Conservation (phyloP, 1,140 invertebrate species). For the Sitophilus oryzae region DNA sequence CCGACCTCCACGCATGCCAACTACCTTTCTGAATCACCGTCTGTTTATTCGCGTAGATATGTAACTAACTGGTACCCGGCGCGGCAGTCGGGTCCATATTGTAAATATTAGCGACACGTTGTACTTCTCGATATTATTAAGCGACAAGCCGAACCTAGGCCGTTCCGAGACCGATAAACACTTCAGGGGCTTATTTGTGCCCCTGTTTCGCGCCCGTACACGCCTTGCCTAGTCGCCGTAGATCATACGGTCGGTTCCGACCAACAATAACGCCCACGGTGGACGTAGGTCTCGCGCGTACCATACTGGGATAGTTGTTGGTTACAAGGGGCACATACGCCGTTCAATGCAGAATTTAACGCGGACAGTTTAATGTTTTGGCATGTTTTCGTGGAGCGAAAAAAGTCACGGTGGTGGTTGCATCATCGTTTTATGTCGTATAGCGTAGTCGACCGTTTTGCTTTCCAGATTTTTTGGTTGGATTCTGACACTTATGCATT, state of each 20-base stretch:
- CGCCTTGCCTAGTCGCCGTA: neutral
- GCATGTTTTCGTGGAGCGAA: too few relatives aligned
- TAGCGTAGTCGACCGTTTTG: too few relatives aligned
- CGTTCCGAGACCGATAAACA: neutral
- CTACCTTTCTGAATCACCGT: neutral
- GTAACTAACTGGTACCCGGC: too few relatives aligned
- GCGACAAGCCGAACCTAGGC: neutral
- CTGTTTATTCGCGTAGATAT: neutral
- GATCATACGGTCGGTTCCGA: neutral
- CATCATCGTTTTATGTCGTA: too few relatives aligned
- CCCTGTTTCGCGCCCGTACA: constrained; percentile 1
- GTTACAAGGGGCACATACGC: too few relatives aligned
- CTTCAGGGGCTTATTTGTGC: neutral
- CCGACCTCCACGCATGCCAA: neutral
- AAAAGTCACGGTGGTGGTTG: too few relatives aligned
- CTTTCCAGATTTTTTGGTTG: too few relatives aligned
- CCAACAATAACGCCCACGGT: neutral
- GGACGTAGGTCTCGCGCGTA: neutral
- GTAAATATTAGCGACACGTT: neutral
- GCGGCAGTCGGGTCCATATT: neutral
- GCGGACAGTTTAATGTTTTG: too few relatives aligned
- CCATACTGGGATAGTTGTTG: neutral
- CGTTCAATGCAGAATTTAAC: too few relatives aligned
- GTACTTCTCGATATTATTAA: neutral
- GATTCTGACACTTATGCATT: too few relatives aligned